Percentiles rank a stretch among this genome's conserved stretches.
phyloP scores from a whole-genome alignment of 2,113 vertebrate genomes.

The Glaucidium brasilianum region DNA sequence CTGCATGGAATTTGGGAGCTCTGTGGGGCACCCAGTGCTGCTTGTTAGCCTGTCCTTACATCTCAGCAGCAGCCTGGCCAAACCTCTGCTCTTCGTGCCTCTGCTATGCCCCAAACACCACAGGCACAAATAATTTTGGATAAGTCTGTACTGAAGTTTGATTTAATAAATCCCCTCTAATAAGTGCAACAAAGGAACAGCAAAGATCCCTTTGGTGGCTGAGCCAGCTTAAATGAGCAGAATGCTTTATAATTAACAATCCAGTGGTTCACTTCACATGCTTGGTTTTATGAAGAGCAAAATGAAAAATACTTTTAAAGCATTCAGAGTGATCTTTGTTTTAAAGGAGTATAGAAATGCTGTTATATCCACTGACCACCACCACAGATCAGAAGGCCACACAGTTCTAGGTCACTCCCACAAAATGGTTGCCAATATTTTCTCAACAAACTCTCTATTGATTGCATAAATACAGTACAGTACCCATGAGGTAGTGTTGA shows the following conservation, averaged over 20 bases:
- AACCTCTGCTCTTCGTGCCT: background rate
- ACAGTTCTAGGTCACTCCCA: constrained; percentile 10
- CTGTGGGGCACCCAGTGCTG: background rate
- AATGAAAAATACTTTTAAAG: background rate
- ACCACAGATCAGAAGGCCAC: background rate
- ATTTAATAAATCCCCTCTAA: constrained; percentile 54
- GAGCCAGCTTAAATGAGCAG: constrained; percentile 42
- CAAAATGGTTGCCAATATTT: constrained; percentile 46
- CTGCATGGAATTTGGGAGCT: background rate
- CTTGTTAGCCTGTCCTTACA: background rate
- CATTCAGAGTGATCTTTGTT: background rate
- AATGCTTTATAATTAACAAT: constrained; percentile 41
- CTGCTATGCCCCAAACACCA: background rate
- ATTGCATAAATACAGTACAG: constrained; percentile 69
- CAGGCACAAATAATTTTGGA: constrained; percentile 14
- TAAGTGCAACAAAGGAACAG: constrained; percentile 25
- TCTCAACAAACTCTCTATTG: constrained; percentile 47
- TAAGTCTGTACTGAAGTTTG: constrained; percentile 2
- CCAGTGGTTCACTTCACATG: background rate
- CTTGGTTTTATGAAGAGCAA: background rate
- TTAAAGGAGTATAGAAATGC: background rate
- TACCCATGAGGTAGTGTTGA: constrained; percentile 59
- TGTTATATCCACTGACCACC: background rate
- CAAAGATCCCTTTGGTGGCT: constrained; percentile 40
- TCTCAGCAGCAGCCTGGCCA: constrained; percentile 11